A percentile compares a stretch with the other conserved stretches of the same genome.
Evolutionary conservation across 1,140 invertebrate species (phyloP).

Genomic region (Drosophila hydei): DNA sequence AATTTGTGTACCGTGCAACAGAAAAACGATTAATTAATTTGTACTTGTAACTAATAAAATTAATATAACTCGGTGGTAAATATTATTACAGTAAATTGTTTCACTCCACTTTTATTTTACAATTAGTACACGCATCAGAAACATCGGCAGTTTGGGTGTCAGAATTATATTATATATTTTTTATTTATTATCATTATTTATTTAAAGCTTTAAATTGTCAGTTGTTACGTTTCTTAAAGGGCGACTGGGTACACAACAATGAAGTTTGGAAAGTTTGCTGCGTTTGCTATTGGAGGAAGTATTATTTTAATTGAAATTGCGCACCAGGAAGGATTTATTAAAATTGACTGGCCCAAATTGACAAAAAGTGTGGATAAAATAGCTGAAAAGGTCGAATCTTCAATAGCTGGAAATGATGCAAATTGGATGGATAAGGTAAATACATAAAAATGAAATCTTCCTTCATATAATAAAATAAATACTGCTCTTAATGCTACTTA

Average conservation of each 20-base stretch:
- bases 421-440: slow-evolving; percentile 92
- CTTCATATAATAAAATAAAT: too few relatives aligned
- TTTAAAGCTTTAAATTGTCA: background rate
- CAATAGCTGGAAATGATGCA: slow-evolving; percentile 88
- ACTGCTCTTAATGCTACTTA: too few relatives aligned
- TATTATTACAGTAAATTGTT: too few relatives aligned
- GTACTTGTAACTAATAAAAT: too few relatives aligned
- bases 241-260: slow-evolving; percentile 94
- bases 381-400: slow-evolving; percentile 91
- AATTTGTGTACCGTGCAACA: too few relatives aligned
- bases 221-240: slow-evolving; percentile 85
- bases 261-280: slow-evolving; percentile 96
- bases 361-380: slow-evolving; percentile 92
- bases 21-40: too few relatives aligned
- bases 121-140: too few relatives aligned
- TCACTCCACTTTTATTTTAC: too few relatives aligned
- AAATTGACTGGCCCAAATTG: slow-evolving; percentile 95
- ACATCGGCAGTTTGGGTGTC: background rate
- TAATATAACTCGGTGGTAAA: too few relatives aligned
- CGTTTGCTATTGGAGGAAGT: slow-evolving; percentile 93
- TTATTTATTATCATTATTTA: background rate
- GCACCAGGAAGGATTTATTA: slow-evolving; percentile 95
- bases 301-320: slow-evolving; percentile 95
- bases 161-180: background rate
- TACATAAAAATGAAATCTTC: background rate